Evolutionary conservation across 2,113 vertebrate genomes (phyloP), one percentile per base, ranked within the genome.

Genomic region (Cairina moschata): DNA sequence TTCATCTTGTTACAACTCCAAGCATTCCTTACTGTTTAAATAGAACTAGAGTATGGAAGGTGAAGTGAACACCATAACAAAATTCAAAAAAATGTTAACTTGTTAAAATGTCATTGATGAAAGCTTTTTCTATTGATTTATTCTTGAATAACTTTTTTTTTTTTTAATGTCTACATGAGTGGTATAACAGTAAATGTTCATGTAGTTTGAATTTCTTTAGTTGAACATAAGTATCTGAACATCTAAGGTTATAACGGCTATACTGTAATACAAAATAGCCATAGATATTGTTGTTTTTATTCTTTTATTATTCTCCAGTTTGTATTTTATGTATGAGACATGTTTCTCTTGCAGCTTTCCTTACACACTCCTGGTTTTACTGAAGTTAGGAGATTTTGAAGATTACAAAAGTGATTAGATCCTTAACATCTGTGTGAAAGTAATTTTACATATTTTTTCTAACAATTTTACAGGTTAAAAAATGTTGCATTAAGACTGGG

Each of bases 341-440:
- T 48, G 73, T 46, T 38, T 29, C 38, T 59, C 11, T 6, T 36
- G 28, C 31, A 38, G 16, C 60, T 77, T 55, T 50, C 26, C 6
- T 40, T 18, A 14, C 2, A 8, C 2, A 2, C 6, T 58, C 17
- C 14, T 26, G 0, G 8, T 79, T 31, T 68, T 31, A 68, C 11
- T 0, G 0, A 29, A 32, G 9, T 9, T 17, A n/a, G 25, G n/a
- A 3, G 0, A 0, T 21, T 17, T 8, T 52, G 20, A n/a, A 6
- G 4, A 20, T 34, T 8, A 34, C 25, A 34, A 23, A 32, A 60
- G 25, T 5, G 22, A 36, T 1, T 44, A 13, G 16, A 87, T 40
- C 29, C 12, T 84, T 63, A 6, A 8, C 4, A 4, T 46, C 29
- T 65, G 5, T 52, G 67, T 75, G 66, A 65, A 84, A 73, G 17